Conservation (phyloP, 2,113 vertebrate species). For the Pomatorhinus ruficollis region DNA sequence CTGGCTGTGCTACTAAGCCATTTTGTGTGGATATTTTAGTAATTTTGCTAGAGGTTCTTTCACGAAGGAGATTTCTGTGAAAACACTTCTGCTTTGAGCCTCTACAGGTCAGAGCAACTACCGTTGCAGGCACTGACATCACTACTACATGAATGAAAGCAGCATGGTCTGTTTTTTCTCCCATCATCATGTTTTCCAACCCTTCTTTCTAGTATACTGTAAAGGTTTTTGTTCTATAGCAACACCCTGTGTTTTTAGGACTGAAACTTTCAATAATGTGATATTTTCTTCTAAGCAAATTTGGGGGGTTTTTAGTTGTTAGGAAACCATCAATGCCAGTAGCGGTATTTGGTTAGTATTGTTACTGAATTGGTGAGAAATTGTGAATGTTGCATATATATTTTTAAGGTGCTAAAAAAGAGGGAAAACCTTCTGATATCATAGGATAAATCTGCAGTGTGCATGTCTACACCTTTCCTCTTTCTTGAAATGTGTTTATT, state of each 20-base stretch:
- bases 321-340: background rate
- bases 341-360: background rate
- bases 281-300: background rate
- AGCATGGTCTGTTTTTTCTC: constrained; percentile 32
- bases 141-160: constrained; percentile 71
- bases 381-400: background rate
- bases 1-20: background rate
- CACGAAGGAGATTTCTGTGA: background rate
- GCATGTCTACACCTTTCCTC: background rate
- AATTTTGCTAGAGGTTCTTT: background rate
- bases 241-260: background rate
- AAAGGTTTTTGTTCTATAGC: background rate
- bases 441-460: background rate
- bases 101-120: constrained; percentile 63
- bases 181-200: background rate
- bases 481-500: background rate
- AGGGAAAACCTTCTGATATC: fast-evolving
- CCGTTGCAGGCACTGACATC: constrained; percentile 74
- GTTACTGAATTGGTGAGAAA: background rate
- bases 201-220: background rate
- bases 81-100: constrained; percentile 37
- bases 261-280: background rate
- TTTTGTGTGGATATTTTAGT: background rate
- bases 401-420: background rate
- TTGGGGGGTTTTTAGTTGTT: background rate